Evolutionary conservation across 2,888 invertebrate species (phyloP).

Genomic region (Timema cristinae): DNA sequence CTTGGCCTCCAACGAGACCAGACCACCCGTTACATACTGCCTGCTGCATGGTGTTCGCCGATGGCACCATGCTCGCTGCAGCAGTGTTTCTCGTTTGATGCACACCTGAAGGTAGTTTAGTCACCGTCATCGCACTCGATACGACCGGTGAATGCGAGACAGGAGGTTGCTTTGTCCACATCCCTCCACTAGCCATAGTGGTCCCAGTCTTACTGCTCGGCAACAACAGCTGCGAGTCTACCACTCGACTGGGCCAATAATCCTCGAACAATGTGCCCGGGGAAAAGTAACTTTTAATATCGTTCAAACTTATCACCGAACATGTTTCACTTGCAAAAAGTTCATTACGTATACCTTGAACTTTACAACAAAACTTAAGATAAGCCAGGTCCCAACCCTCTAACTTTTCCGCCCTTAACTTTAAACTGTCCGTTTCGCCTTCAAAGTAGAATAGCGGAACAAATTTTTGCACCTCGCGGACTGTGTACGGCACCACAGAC

Average conservation of each 20-base stretch:
- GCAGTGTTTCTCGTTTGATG: constrained; percentile 15
- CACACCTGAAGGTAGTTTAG: constrained; percentile 14
- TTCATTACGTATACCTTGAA: constrained; percentile 88
- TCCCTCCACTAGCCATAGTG: constrained; percentile 31
- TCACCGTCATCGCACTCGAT: constrained; percentile 37
- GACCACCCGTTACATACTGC: constrained; percentile 47
- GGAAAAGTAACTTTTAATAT: constrained; percentile 87
- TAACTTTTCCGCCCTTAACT: constrained; percentile 78
- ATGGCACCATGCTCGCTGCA: constrained; percentile 34
- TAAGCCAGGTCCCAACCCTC: constrained; percentile 92
- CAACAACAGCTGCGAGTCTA: constrained; percentile 74
- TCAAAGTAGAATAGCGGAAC: constrained; percentile 89
- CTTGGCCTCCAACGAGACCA: constrained; percentile 47
- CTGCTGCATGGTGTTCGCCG: constrained; percentile 31
- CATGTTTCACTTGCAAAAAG: constrained; percentile 87
- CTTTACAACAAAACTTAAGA: constrained; percentile 90
- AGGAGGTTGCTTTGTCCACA: constrained; percentile 35
- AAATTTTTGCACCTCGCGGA: constrained; percentile 76
- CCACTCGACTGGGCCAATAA: constrained; percentile 88
- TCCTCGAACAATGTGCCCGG: constrained; percentile 87
- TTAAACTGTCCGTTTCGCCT: constrained; percentile 81
- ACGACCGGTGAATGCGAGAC: constrained; percentile 55
- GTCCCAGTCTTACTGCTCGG: constrained; percentile 42
- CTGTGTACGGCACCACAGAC: constrained; percentile 88
- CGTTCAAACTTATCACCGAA: constrained; percentile 83